Evolutionary conservation across 2,888 invertebrate species (phyloP), one percentile per base, ranked within the genome.

Genomic region (Clusia tigrina): DNA sequence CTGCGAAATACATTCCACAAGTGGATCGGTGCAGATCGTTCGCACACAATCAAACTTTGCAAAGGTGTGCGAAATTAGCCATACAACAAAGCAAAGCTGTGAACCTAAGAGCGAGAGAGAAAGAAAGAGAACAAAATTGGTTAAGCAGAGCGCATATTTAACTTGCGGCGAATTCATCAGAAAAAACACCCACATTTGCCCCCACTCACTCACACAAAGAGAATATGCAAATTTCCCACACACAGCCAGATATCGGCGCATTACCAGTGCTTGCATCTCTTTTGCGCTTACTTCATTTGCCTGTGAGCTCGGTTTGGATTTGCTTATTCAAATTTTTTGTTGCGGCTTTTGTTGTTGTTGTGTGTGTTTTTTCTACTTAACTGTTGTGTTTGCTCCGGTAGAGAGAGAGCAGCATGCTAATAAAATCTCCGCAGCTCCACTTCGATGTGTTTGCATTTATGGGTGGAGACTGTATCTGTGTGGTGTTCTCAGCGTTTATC

Each of bases 191-290:
- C 58, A 59, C 71, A 51, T n/a, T 46, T 17, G 17, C 22, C 18
- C 54, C 23, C 54, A 15, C 38, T 1, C 23, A 52, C 59, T 26
- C 63, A 57, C 55, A 67, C 62, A 18, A 15, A 15, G 9, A 17
- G 51, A 63, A 64, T 72, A 77, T 74, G 67, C 72, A 76, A 76
- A 77, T 77, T 37, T 46, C 17, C 5, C 52, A 38, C 56, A 12
- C 57, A 53, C 62, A 38, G n/a, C n/a, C 46, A 46, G 17, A 18
- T 26, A 22, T 55, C 37, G n/a, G 22, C 26, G 46, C 12, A 24
- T n/a, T 51, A 20, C 46, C 24, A 5, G 12, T 32, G 12, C 12
- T 12, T 32, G n/a, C 42, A 22, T 61, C 61, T 26, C 51, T 54
- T 32, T 37, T 20, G 6, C 37, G 9, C 53, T 48, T 5, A 18